Percentiles rank a stretch among this genome's conserved stretches.
These are phyloP conservation scores for Drosophila eohydei DNA, from an alignment of 2,888 invertebrate genomes.

Conservation along the genomic window DNA sequence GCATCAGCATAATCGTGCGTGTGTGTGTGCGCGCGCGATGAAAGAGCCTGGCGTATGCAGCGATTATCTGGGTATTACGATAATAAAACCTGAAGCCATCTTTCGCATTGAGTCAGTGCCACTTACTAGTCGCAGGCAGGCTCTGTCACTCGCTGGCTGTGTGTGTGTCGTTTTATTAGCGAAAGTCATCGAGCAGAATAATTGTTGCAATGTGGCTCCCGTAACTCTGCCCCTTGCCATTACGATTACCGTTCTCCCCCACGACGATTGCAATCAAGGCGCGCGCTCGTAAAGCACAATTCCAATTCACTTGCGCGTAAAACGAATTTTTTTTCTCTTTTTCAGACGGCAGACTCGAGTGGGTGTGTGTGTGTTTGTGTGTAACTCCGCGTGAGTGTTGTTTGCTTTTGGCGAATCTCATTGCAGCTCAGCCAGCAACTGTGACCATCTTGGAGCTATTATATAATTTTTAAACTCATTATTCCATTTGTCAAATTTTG, in stretches of 20 bases:
- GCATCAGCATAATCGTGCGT: slow-evolving; percentile 17
- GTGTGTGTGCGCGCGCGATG: slow-evolving; percentile 11
- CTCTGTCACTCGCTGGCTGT: slow-evolving; percentile 33
- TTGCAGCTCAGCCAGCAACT: slow-evolving; percentile 63
- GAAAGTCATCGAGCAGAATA: slow-evolving; percentile 83
- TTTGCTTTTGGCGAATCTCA: slow-evolving; percentile 53
- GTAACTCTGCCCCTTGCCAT: slow-evolving; percentile 21
- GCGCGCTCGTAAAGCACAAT: slow-evolving; percentile 70
- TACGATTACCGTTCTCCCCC: slow-evolving; percentile 35
- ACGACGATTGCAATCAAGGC: slow-evolving; percentile 60
- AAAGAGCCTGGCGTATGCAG: slow-evolving; percentile 21
- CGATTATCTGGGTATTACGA: slow-evolving; percentile 69
- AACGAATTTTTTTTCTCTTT: slow-evolving; percentile 50
- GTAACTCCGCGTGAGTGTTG: slow-evolving; percentile 8
- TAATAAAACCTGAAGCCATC: slow-evolving; percentile 62
- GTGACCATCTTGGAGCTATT: slow-evolving; percentile 63
- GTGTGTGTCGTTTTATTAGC: slow-evolving; percentile 72
- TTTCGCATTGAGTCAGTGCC: slow-evolving; percentile 43
- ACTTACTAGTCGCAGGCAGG: slow-evolving; percentile 32
- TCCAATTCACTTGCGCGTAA: slow-evolving; percentile 74
- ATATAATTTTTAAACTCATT: slow-evolving; percentile 70
- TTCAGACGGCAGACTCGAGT: slow-evolving; percentile 24
- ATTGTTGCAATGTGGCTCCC: slow-evolving; percentile 71
- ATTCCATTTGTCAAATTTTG: slow-evolving; percentile 68
- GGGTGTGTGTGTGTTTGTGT: slow-evolving; percentile 22